Conservation (phyloP, 2,888 invertebrate genomes). For the Diarsia rubi region DNA sequence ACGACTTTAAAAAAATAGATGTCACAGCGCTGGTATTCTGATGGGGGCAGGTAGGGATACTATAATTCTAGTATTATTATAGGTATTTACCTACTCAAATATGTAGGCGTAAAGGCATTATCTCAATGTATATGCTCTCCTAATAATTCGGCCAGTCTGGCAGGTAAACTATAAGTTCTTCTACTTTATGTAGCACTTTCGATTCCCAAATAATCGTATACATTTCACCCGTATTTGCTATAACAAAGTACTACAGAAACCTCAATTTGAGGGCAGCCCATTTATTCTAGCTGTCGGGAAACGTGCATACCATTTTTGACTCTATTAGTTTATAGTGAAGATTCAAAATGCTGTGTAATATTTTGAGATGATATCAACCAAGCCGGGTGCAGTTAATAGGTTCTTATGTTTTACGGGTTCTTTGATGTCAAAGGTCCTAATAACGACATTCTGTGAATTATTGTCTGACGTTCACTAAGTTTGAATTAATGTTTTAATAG, state of each 20-base stretch:
- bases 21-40: no score
- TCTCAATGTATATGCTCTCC: neutral
- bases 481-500: slow-evolving; percentile 48
- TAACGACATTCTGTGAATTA: slow-evolving; percentile 62
- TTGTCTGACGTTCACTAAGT: slow-evolving; percentile 55
- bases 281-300: slow-evolving; percentile 16
- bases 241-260: slow-evolving; percentile 25
- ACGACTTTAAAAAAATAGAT: no score
- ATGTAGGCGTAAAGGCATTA: neutral
- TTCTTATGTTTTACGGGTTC: slow-evolving; percentile 58
- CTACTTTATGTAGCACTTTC: slow-evolving; percentile 16
- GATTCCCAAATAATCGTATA: slow-evolving; percentile 23
- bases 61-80: no score
- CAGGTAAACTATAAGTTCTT: neutral
- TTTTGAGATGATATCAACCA: slow-evolving; percentile 12
- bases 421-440: slow-evolving; percentile 57
- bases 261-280: slow-evolving; percentile 19
- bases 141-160: neutral
- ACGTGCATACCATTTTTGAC: neutral
- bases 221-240: slow-evolving; percentile 23
- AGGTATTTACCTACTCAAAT: neutral
- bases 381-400: slow-evolving; percentile 63
- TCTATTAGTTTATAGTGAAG: rapidly evolving
- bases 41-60: no score
- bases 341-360: slow-evolving; percentile 13